phyloP scores from a whole-genome alignment of 37 sponge, comb jelly and placozoan genomes.

The Lycopodina hypogea region DNA sequence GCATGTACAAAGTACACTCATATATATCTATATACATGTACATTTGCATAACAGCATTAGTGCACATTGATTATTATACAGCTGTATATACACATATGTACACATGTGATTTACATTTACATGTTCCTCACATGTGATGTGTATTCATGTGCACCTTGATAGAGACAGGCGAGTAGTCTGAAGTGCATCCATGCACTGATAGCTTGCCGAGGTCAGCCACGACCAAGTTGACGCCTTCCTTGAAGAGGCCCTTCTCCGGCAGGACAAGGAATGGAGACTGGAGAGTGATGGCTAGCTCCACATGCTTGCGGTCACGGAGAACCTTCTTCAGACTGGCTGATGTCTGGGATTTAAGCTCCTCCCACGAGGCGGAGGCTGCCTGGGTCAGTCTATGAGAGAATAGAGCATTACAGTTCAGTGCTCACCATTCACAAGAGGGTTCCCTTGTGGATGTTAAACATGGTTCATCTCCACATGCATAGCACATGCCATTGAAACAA shows the following conservation, averaged over 20 bases:
- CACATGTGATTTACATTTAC: too few species aligned
- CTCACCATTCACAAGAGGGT: too few species aligned
- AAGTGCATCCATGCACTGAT: conserved; percentile 20
- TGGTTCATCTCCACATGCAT: too few species aligned
- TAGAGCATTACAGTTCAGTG: too few species aligned
- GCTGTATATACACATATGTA: too few species aligned
- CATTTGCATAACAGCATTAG: neutral
- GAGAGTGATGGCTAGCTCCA: conserved; percentile 46
- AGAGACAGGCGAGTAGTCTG: neutral
- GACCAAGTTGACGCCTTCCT: conserved; percentile 11
- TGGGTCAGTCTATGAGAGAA: conserved; percentile 50
- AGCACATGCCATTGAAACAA: too few species aligned
- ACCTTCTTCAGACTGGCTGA: conserved; percentile 52
- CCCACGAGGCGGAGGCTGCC: conserved; percentile 61
- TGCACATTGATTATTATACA: too few species aligned
- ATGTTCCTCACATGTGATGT: too few species aligned
- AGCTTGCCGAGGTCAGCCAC: conserved; percentile 58
- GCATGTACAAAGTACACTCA: too few species aligned
- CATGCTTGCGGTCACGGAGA: conserved; percentile 49
- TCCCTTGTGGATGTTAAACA: too few species aligned
- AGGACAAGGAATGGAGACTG: conserved; percentile 73
- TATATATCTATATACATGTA: too few species aligned
- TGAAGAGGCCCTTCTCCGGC: conserved; percentile 44
- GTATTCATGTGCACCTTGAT: neutral
- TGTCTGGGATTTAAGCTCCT: conserved; percentile 63